These are phyloP conservation scores for Sebastes baramenuke DNA, from an alignment of 2,797 vertebrate species.

Conservation along the genomic window DNA sequence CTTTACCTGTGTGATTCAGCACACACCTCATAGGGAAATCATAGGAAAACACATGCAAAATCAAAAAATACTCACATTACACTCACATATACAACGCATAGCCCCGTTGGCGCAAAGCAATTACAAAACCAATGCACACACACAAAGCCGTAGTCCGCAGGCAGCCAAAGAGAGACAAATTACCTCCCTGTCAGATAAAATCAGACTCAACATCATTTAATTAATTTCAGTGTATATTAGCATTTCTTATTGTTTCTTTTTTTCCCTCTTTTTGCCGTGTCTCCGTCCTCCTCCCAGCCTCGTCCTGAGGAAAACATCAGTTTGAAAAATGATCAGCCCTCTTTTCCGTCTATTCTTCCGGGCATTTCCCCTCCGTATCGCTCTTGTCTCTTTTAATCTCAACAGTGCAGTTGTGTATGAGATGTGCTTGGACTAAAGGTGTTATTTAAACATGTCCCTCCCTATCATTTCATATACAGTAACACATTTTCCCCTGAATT, in stretches of 20 bases:
- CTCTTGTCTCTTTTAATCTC: slow-evolving; percentile 24
- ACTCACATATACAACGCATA: slow-evolving; percentile 33
- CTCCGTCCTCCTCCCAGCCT: slow-evolving; percentile 32
- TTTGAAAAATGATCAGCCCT: slow-evolving; percentile 63
- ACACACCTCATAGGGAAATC: slow-evolving; percentile 15
- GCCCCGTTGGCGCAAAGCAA: slow-evolving; percentile 72
- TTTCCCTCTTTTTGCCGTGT: slow-evolving; percentile 41
- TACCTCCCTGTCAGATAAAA: slow-evolving; percentile 91
- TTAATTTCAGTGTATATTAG: slow-evolving; percentile 86
- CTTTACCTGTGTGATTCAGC: slow-evolving; percentile 13
- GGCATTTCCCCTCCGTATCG: slow-evolving; percentile 1
- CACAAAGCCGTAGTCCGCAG: slow-evolving; percentile 57
- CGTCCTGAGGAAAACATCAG: slow-evolving; percentile 52
- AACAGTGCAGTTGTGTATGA: slow-evolving; percentile 9
- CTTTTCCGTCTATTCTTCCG: slow-evolving; percentile 14
- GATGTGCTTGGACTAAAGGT: slow-evolving; percentile 8
- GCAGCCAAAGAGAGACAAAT: slow-evolving; percentile 89
- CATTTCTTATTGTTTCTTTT: slow-evolving; percentile 73
- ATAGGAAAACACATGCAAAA: slow-evolving; percentile 20
- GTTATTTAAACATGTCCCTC: slow-evolving; percentile 1
- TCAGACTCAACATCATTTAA: slow-evolving; percentile 89
- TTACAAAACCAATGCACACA: slow-evolving; percentile 55
- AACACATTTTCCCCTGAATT: not conserved
- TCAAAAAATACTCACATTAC: slow-evolving; percentile 34
- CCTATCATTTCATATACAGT: not conserved